Percentiles rank a stretch among this genome's conserved stretches.
phyloP scores from a whole-genome alignment of 1,140 invertebrate genomes.

The Muscidifurax raptorellus region DNA sequence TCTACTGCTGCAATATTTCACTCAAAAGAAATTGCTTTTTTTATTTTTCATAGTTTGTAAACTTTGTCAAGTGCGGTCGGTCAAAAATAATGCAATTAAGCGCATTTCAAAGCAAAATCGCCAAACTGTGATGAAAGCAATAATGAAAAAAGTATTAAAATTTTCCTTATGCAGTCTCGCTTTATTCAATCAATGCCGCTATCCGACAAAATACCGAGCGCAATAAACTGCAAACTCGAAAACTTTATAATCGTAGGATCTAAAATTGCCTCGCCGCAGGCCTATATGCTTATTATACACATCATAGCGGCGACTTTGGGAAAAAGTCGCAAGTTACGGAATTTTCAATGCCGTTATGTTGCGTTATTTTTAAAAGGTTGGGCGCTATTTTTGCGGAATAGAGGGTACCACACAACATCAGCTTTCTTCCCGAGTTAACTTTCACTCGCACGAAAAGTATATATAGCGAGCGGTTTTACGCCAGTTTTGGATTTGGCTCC shows the following conservation, averaged over 20 bases:
- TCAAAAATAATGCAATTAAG: not conserved
- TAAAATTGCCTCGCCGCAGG: not conserved
- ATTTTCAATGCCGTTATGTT: not conserved
- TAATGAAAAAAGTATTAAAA: not conserved
- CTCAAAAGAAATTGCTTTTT: not conserved
- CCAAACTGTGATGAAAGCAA: not conserved
- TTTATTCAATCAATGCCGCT: not conserved
- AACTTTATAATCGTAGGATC: not conserved
- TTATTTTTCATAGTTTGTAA: not conserved
- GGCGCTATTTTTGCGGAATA: not conserved
- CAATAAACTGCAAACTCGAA: not conserved
- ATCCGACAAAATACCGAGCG: too few relatives aligned
- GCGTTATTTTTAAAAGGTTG: not conserved
- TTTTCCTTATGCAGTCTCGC: not conserved
- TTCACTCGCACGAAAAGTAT: not conserved
- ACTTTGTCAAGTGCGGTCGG: not conserved
- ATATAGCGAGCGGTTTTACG: not conserved
- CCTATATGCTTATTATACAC: not conserved
- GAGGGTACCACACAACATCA: not conserved
- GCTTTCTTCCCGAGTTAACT: not conserved
- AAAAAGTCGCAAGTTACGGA: not conserved
- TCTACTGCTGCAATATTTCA: too few relatives aligned
- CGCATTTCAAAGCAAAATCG: not conserved
- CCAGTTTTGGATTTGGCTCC: not conserved
- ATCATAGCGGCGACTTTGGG: not conserved